Base-by-base conservation (phyloP, 53 echinoderm and acorn worm genomes). In the Luidia sarsii region DNA sequence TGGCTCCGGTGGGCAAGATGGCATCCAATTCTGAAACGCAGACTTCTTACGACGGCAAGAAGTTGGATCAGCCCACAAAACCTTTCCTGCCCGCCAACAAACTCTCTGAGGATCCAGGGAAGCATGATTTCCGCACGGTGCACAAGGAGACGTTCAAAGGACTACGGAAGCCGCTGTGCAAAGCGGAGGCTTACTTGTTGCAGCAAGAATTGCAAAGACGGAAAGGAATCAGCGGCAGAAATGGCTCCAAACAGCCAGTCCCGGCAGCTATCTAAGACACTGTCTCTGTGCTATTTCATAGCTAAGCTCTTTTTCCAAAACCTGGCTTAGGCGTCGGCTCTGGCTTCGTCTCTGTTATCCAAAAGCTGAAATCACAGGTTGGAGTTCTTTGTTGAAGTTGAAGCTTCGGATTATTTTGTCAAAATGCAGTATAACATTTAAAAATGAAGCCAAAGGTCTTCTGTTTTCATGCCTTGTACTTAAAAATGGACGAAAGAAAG, bases 131-230 rank as follows among this genome's bases (percentile, higher is more conserved):
- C 57, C 86, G 82, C 21, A 95, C 96, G 1, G 93, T 95, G 10
- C 92, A 95, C 69, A 93, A 93, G 53, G 73, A 70, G 43, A 95
- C 96, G 10, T 95, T 93, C 67, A 64, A 85, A 52, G 93, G 96
- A 50, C 75, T 32, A 3, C 85, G 75, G 4, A 93, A 88, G n/a
- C 81, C 84, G 43, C 31, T 85, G 57, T 95, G 96, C 38, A 88
- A 88, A 53, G 87, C 96, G 23, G 87, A 89, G 61, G 71, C 88
- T 34, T 95, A 83, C 45, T 24, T 93, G 29, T 55, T 95, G 35
- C 96, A 95, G 56, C 92, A 95, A 36, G 91, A 95, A 31, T 66
- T 92, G 46, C 45, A 46, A 48, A 82, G 67, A 18, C 45, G 86
- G 50, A 88, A 85, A 57, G 80, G 48, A 33, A 31, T 75, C 41